Evolutionary conservation across 2,797 vertebrate genomes (phyloP).

Genomic region (Nyctibius grandis): DNA sequence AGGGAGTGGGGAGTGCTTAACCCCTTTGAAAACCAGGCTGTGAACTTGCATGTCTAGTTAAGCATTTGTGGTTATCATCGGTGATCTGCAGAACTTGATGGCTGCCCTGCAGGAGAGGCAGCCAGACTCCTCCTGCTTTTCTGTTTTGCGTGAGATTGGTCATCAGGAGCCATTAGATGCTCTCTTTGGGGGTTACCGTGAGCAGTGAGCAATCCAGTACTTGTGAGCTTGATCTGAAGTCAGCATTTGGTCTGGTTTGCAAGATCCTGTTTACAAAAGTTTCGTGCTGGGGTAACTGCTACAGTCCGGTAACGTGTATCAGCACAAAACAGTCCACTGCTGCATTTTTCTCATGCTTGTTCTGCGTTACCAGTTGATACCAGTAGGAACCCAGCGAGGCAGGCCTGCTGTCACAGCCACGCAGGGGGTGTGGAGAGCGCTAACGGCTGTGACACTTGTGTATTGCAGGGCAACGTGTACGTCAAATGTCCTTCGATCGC

Average conservation of each 20-base stretch:
- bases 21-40: neutral
- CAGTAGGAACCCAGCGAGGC: rapidly evolving
- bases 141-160: neutral
- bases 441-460: neutral
- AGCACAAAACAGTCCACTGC: rapidly evolving
- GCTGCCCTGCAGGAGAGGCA: neutral
- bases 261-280: neutral
- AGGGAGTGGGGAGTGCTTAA: neutral
- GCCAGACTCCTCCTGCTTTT: no score
- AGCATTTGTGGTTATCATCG: no score
- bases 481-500: slow-evolving; percentile 96
- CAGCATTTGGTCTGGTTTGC: neutral
- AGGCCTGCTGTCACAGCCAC: rapidly evolving
- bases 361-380: rapidly evolving
- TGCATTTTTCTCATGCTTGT: rapidly evolving
- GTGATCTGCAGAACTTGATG: neutral
- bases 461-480: slow-evolving; percentile 91
- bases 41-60: neutral
- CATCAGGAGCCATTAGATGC: neutral
- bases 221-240: no score
- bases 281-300: neutral
- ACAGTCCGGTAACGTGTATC: rapidly evolving
- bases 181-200: neutral
- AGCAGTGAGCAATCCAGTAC: neutral
- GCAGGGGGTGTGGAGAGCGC: no score